Evolutionary conservation across 2,888 invertebrate genomes (phyloP).

Genomic region (Amphipoea lucens): DNA sequence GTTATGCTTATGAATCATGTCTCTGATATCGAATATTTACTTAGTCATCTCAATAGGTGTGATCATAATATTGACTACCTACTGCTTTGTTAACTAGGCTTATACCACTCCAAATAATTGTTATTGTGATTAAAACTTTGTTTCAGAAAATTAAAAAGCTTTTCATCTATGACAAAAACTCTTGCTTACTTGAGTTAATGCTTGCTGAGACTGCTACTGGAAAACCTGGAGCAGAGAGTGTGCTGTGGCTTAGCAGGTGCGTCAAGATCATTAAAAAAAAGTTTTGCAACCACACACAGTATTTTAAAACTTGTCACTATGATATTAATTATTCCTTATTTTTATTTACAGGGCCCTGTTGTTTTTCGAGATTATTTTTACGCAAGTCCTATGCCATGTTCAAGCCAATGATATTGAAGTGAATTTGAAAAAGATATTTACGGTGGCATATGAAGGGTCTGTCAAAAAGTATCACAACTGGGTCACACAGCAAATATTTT

Average conservation of each 20-base stretch:
- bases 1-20: constrained; percentile 23
- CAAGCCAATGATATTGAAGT: constrained; percentile 86
- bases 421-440: constrained; percentile 91
- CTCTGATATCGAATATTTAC: not conserved
- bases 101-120: not conserved
- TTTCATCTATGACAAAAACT: constrained; percentile 88
- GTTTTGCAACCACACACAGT: not conserved
- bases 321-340: not conserved
- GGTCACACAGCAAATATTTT: constrained; percentile 93
- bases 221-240: constrained; percentile 90
- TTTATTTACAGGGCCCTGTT: constrained; percentile 89
- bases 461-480: constrained; percentile 94
- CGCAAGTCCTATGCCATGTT: constrained; percentile 88
- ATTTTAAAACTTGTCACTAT: not conserved
- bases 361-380: constrained; percentile 91
- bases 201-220: constrained; percentile 90
- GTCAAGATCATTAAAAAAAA: not conserved
- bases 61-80: not conserved
- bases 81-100: not conserved
- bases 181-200: constrained; percentile 93
- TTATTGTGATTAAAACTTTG: not conserved
- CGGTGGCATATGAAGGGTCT: constrained; percentile 92
- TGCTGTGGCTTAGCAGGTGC: constrained; percentile 94
- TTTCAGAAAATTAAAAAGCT: constrained; percentile 91
- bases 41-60: not conserved